Base-by-base conservation (phyloP, 2,888 invertebrate genomes). In the Cyaniris semiargus region DNA sequence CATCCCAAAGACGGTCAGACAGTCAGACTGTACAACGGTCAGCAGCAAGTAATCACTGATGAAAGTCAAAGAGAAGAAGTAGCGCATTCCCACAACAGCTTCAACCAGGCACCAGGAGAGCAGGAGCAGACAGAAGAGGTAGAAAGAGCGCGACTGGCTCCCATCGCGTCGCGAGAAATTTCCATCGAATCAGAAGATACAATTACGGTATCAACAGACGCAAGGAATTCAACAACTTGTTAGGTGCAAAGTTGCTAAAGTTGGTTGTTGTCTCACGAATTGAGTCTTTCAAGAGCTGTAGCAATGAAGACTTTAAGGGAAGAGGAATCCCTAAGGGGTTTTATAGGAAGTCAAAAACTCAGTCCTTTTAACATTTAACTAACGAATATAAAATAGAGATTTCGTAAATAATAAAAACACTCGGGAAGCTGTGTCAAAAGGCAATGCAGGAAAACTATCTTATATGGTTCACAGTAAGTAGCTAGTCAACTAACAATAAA, bases 1-100 rank as follows among this genome's bases (percentile, higher is more conserved):
- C 87, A 86, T 82, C 79, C 84, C 13, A 84, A 85, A 75, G 86
- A 84, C 0, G 77, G 82, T 0, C 88, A 89, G 0, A 81, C 85
- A 0, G 87, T 89, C 0, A 84, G 86, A 23, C 82, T 87, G 78
- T 83, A 82, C 8, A 82, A 79, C 80, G 82, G 81, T 21, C 83
- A 80, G 13, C 79, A 80, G 72, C 82, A 82, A 72, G 78, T 77
- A 10, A 70, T 80, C 34, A 70, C 78, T 23, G 79, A 75, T 8
- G 70, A 48, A 34, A 18, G 6, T 23, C 48, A 44, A 15, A 34
- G 34, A 1, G 60, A 66, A 6, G 44, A 44, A 21, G 78, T 80
- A 13, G 81, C 80, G 13, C 80, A 80, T 34, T 79, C 80, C 6
- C 80, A 80, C 31, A 80, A 80, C n/a, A 78, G 79, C 0, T 80